Conservation (phyloP, 92 coral and sea anemone genomes). For the Plumapathes pennacea region DNA sequence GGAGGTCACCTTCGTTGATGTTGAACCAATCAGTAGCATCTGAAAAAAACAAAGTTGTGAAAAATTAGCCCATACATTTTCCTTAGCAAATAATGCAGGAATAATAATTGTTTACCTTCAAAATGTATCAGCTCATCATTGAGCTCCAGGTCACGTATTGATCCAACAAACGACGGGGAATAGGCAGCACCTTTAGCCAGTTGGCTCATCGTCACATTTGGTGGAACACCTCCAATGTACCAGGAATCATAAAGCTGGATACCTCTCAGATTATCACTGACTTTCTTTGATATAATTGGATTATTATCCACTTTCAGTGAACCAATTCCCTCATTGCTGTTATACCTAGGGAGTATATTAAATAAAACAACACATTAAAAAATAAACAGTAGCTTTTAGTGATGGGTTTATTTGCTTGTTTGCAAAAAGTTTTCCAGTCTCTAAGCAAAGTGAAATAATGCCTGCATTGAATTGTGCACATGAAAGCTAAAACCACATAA, state of each 20-base stretch:
- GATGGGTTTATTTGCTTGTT: too few species aligned
- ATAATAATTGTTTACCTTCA: slow-evolving; percentile 48
- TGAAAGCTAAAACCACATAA: too few species aligned
- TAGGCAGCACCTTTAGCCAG: slow-evolving; percentile 47
- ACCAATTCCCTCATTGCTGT: too few species aligned
- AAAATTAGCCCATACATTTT: not conserved
- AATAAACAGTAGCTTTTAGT: too few species aligned
- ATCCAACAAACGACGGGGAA: slow-evolving; percentile 73
- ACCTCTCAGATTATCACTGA: slow-evolving; percentile 50
- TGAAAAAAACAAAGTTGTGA: too few species aligned
- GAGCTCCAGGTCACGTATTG: slow-evolving; percentile 76
- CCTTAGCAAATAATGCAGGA: not conserved
- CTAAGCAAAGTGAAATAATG: too few species aligned
- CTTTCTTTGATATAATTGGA: slow-evolving; percentile 9
- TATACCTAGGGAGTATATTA: too few species aligned
- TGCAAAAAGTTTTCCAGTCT: too few species aligned
- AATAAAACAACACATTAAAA: too few species aligned
- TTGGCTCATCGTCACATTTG: slow-evolving; percentile 25
- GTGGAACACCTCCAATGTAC: slow-evolving; percentile 81
- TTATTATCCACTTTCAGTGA: slow-evolving; percentile 70
- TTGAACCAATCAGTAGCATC: slow-evolving; percentile 89
- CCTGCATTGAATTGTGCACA: too few species aligned
- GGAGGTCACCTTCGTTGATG: slow-evolving; percentile 82
- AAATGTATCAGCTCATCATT: slow-evolving; percentile 64
- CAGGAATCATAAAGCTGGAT: slow-evolving; percentile 62